Percentiles rank a stretch among this genome's conserved stretches.
phyloP scores from a whole-genome alignment of 2,888 invertebrate genomes.

The Cactoblastis cactorum region DNA sequence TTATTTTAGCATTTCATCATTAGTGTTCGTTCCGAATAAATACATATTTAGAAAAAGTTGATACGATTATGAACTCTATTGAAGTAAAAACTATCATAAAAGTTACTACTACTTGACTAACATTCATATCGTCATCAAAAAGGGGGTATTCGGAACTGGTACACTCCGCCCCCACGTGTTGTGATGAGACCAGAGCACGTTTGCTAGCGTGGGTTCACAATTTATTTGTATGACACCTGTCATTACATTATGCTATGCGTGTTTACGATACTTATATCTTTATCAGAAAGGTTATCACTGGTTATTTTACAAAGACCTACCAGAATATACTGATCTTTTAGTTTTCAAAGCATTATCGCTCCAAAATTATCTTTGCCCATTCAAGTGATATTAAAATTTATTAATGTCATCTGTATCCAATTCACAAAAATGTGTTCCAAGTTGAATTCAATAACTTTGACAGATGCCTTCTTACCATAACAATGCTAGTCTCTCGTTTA shows the following conservation, averaged over 20 bases:
- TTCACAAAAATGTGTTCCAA: conserved; percentile 36
- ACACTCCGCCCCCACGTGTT: conserved; percentile 39
- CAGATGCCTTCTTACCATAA: conserved; percentile 58
- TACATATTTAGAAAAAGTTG: too few species aligned
- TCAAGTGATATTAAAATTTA: conserved; percentile 25
- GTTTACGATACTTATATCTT: conserved; percentile 22
- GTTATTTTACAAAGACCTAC: conserved; percentile 15
- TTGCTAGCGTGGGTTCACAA: conserved; percentile 45
- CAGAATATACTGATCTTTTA: not conserved
- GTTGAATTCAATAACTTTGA: conserved; percentile 46
- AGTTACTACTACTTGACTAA: too few species aligned
- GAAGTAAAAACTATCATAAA: too few species aligned
- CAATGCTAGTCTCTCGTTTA: conserved; percentile 50
- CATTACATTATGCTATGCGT: not conserved
- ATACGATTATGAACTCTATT: too few species aligned
- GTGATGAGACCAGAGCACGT: conserved; percentile 37
- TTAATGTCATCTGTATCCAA: conserved; percentile 33
- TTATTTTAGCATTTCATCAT: too few species aligned
- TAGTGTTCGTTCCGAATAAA: too few species aligned
- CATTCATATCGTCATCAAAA: conserved; percentile 24
- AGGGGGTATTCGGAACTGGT: conserved; percentile 36
- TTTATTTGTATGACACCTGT: conserved; percentile 42
- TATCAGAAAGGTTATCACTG: conserved; percentile 47
- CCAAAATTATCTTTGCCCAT: conserved; percentile 13
- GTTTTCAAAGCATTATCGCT: conserved; percentile 15